Evolutionary conservation across 2,797 vertebrate genomes (phyloP), one percentile per base, ranked within the genome.

Genomic region (Neosalanx taihuensis): DNA sequence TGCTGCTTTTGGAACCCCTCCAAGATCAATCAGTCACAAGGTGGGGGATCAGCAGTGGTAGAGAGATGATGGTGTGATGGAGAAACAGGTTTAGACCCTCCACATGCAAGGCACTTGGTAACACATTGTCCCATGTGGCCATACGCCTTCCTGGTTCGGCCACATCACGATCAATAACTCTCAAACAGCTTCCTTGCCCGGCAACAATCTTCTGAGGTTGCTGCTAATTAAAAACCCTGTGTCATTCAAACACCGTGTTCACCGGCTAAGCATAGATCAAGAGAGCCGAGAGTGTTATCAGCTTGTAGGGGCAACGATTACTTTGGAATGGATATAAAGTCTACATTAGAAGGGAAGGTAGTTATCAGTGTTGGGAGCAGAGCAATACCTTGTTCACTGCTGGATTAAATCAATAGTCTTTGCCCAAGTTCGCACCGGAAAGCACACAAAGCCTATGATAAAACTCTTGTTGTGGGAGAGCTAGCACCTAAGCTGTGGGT

Each of bases 11-110:
- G 57, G 51, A 53, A 68, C 33, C 53, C 65, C 51, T 61, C 69
- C 12, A 62, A 66, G 51, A 73, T 79, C 41, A 81, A 66, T 15
- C 57, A 58, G 69, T 31, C 3, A 18, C 12, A 71, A 51, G 62
- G 64, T 70, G 35, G 62, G 46, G 79, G 51, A 65, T 58, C 17
- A 7, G 71, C 7, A 15, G 33, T 35, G 18, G 15, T 33, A 53
- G 12, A 26, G 46, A 10, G 9, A 20, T 10, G 30, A 51, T 3
- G 41, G 35, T 15, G 15, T 6, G 69, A 5, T 46, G 15, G 33
- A 4, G 41, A 29, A 26, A 9, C 26, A 6, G 3, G 17, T 58
- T 69, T 12, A 46, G 41, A 12, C 41, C 41, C 41, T 46, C 41
- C 41, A 13, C 10, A 46, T 46, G 41, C 41, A 46, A 46, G 41